Evolutionary conservation across 2,888 invertebrate genomes (phyloP).

Genomic region (Hydriomena furcata): DNA sequence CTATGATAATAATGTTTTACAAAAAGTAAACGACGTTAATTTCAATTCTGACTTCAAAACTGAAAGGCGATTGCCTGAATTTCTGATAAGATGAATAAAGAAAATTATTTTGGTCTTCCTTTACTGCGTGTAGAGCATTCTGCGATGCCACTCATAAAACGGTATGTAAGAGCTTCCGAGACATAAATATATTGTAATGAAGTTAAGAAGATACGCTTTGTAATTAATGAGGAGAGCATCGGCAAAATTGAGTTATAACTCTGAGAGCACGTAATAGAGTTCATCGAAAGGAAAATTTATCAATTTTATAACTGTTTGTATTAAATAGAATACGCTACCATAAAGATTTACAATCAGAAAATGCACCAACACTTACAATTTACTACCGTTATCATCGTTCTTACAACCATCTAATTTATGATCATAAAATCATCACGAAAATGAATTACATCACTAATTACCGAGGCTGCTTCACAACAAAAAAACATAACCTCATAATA

Average conservation of each 20-base stretch:
- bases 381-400: background rate
- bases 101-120: no score
- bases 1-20: background rate
- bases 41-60: no score
- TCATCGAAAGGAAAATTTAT: conserved; percentile 9
- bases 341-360: background rate
- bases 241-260: conserved; percentile 21
- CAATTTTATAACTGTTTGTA: background rate
- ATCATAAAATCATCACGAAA: background rate
- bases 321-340: conserved; percentile 3
- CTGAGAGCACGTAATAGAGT: conserved; percentile 13
- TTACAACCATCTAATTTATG: background rate
- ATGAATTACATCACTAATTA: background rate
- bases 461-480: background rate
- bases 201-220: conserved; percentile 27
- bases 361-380: conserved; percentile 4
- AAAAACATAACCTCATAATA: background rate
- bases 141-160: no score
- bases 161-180: conserved; percentile 10
- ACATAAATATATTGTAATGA: conserved; percentile 24
- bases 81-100: no score
- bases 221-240: conserved; percentile 24
- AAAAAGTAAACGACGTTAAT: background rate
- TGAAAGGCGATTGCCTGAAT: no score
- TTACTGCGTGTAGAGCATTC: conserved; percentile 1